These are phyloP conservation scores for Gadus chalcogrammus DNA, from an alignment of 2,113 vertebrate genomes.

Conservation along the genomic window DNA sequence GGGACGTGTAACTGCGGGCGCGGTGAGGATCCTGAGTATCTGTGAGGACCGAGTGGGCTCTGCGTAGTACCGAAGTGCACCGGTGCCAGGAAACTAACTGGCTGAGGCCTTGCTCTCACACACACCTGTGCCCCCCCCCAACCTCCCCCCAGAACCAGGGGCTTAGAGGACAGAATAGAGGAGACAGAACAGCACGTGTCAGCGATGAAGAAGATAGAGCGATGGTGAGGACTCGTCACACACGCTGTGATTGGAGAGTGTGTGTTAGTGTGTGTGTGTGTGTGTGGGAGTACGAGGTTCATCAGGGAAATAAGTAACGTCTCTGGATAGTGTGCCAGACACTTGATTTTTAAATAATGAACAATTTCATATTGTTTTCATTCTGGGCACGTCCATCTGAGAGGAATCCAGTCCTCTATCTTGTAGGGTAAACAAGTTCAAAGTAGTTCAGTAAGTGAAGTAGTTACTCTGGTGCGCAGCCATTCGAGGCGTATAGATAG, in stretches of 20 bases:
- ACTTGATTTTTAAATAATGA: slow-evolving; percentile 21
- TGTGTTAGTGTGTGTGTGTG: neutral
- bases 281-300: too few relatives aligned
- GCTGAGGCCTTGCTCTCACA: too few relatives aligned
- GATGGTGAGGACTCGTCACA: slow-evolving; percentile 42
- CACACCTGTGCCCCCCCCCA: slow-evolving; percentile 40
- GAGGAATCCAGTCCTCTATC: slow-evolving; percentile 10
- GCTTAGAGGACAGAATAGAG: slow-evolving; percentile 49
- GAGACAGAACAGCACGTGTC: slow-evolving; percentile 24
- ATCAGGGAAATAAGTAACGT: slow-evolving; percentile 24
- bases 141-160: slow-evolving; percentile 50
- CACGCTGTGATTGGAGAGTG: slow-evolving; percentile 27
- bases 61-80: too few relatives aligned
- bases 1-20: neutral
- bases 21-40: too few relatives aligned
- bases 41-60: too few relatives aligned
- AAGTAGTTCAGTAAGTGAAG: slow-evolving; percentile 21
- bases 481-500: slow-evolving; percentile 33
- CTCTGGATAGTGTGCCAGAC: slow-evolving; percentile 27
- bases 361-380: slow-evolving; percentile 27
- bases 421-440: neutral
- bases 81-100: too few relatives aligned
- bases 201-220: slow-evolving; percentile 12
- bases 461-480: slow-evolving; percentile 40
- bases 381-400: slow-evolving; percentile 9